Base-by-base conservation (phyloP, 2,888 invertebrate species). In the Limnephilus rhombicus region DNA sequence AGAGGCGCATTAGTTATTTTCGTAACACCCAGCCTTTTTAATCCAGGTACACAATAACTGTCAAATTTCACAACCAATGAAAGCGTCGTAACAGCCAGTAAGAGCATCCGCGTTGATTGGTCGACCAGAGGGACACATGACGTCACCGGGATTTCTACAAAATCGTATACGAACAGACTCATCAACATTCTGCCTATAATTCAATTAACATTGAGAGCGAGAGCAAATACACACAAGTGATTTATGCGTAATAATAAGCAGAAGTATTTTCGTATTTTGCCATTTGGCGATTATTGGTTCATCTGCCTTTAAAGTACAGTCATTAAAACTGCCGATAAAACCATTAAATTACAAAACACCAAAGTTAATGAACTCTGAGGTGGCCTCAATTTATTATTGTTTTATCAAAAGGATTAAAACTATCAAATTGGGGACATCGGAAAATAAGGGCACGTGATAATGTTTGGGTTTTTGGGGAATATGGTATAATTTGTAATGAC, bases 51-150 rank as follows among this genome's bases (percentile, higher is more conserved):
- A 83, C 83, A 83, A 83, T 34, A 83, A 37, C 24, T 86, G 86
- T 86, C 86, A 89, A 89, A 89, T 89, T 89, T 89, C 88, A 89
- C 88, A 89, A 89, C 80, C 88, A 89, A 86, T 85, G 86, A 86
- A 86, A 86, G 86, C 86, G 37, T 45, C 34, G 88, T 89, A 89
- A 31, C 24, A 34, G 80, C 29, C 34, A 34, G 80, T 86, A 34
- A 53, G 88, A 89, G 88, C 87, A 34, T 80, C 68, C 80, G 68
- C 80, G 15, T 24, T 37, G 24, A 80, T 80, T 80, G 88, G 80
- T 34, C 88, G 86, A 24, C 45, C 68, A n/a, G 45, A 41, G 45
- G n/a, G 24, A 86, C 45, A 7, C n/a, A 80, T 89, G 88, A 89
- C 41, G 88, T 89, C 88, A 89, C 37, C 37, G 88, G 88, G 88